Evolutionary conservation across 1,140 invertebrate genomes (phyloP), one percentile per base, ranked within the genome.

Genomic region (Brachionus rotundiformis): DNA sequence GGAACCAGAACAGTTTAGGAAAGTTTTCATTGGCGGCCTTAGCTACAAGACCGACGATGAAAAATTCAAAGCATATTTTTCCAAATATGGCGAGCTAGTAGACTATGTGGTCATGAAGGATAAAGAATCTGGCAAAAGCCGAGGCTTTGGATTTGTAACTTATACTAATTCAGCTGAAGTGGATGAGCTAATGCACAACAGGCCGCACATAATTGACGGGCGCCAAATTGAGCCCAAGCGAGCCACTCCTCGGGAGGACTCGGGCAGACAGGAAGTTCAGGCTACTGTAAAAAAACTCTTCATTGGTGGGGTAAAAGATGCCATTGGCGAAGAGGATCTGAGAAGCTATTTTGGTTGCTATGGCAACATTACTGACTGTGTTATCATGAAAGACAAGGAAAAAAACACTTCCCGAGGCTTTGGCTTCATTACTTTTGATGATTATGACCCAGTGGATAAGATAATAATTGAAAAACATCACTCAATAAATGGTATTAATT

Each of bases 221-320:
- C 89, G 95, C 83, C 92, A 94, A 80, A 96, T 99, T 1, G 96
- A 99, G 88, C 94, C 96, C 0, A 99, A 99, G 86, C 88, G 97
- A 84, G 96, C 96, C 8, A 94, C 98, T 54, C 96, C 96, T 0
- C 91, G 95, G 84, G 84, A 95, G 92, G 94, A 96, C 86, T 94
- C 94, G 84, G 93, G 92, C 75, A 91, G 92, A 83, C 94, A 93
- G 0, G 95, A 97, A 87, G 92, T 94, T 33, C 95, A 96, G 65
- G 93, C 94, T 4, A 95, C 95, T 0, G 95, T 97, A 0, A 96
- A 96, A 84, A 98, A 98, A 88, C 89, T 98, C 2, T 98, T 96
- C 86, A 93, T 98, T 82, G 94, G 94, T 79, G 94, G 94, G 1
- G 89, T 98, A 1, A 95, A 84, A 16, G 86, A 86, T 68, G 84